Evolutionary conservation across 2,797 vertebrate species (phyloP), one percentile per base, ranked within the genome.

Genomic region (Sarcophilus harrisii): DNA sequence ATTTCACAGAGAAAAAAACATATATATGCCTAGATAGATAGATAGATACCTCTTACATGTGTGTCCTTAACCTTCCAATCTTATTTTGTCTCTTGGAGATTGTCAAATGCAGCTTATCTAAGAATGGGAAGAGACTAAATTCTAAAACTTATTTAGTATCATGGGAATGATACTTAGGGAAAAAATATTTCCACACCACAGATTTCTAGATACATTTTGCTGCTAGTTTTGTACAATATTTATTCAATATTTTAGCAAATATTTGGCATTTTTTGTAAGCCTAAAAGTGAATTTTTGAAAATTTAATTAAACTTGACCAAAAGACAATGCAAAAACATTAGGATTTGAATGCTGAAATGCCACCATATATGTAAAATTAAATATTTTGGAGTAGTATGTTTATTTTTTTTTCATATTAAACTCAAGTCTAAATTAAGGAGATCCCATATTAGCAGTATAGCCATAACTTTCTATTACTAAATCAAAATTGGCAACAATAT

Each of bases 151-250:
- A 99, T 99, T 99, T 99, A 99, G 99, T 99, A 99, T 99, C 99
- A 99, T 99, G 99, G 99, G 99, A 99, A 99, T 99, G 99, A 99
- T 99, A 99, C 99, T 99, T 96, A 98, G 99, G 99, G 49, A 49
- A 49, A 99, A 99, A 99, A 99, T 99, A 99, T 99, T 99, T 99
- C 99, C 99, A 99, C 99, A 99, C 99, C 98, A 99, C 98, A 99
- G 99, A 99, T 99, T 99, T 99, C 99, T 99, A 99, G 99, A 99
- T 99, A 99, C 99, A 99, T 99, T 99, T 99, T 99, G 99, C 99
- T 99, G 99, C 99, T 99, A 99, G 99, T 99, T 99, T 99, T 99
- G 99, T 99, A 99, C 99, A 99, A 99, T 99, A 99, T 99, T 99
- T 99, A 99, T 99, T 99, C 99, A 99, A 99, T 99, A 99, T 99